These are phyloP conservation scores for Drosophila simulans DNA, from an alignment of 1,140 invertebrate genomes.

Conservation along the genomic window DNA sequence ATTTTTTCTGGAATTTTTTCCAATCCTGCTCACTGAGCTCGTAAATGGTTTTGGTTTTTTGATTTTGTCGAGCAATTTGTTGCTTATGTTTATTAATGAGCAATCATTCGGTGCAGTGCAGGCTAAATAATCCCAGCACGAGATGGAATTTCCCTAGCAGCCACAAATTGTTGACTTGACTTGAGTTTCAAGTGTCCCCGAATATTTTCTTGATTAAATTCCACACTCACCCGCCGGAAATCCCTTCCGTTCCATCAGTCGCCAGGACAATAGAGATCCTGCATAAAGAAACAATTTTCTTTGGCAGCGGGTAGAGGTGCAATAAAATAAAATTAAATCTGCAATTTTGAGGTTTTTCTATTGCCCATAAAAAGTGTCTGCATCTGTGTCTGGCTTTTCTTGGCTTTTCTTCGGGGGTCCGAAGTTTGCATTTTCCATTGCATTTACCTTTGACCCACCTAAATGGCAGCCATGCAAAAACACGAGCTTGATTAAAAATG, in stretches of 20 bases:
- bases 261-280: conserved; percentile 26
- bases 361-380: conserved; percentile 78
- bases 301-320: conserved; percentile 47
- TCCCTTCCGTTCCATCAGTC: conserved; percentile 38
- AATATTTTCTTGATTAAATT: conserved; percentile 54
- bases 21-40: conserved; percentile 51
- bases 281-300: conserved; percentile 77
- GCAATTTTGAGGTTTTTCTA: conserved; percentile 78
- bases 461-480: conserved; percentile 73
- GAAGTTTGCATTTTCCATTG: conserved; percentile 15
- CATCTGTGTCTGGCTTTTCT: conserved; percentile 49
- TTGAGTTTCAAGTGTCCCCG: conserved; percentile 10
- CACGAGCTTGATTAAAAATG: conserved; percentile 73
- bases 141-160: conserved; percentile 1
- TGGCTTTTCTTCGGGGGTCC: conserved; percentile 21
- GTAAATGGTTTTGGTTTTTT: conserved; percentile 72
- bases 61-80: conserved; percentile 48
- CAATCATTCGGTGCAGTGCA: conserved; percentile 55
- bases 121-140: conserved; percentile 5
- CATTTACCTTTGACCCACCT: conserved; percentile 70
- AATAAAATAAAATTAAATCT: conserved; percentile 84
- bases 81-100: conserved; percentile 81
- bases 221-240: not conserved
- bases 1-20: conserved; percentile 21
- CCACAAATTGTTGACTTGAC: conserved; percentile 5